Base-by-base conservation (phyloP, 2,888 invertebrate genomes). In the Smittia aterrima region DNA sequence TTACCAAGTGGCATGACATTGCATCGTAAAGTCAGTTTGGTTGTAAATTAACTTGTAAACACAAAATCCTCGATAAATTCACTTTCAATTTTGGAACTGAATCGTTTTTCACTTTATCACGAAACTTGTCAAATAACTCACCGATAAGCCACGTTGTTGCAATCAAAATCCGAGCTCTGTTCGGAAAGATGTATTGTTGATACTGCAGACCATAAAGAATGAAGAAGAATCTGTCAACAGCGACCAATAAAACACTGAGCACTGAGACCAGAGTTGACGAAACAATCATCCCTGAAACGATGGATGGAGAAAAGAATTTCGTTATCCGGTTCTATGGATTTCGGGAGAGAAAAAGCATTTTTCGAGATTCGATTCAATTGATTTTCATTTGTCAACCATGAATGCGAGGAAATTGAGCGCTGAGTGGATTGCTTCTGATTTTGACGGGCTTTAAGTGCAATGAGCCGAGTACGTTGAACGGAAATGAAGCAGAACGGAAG, bases 191-290 rank as follows among this genome's bases (percentile, higher is more conserved):
- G 85, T 87, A 88, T 74, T 85, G 82, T 78, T 87, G 86, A 78
- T 89, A 89, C 78, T 87, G 85, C 16, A 89, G 79, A 0, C 89
- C 89, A 77, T 89, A 87, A 0, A 88, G 80, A 64, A 89, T 89
- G 79, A 87, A 89, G 62, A 89, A 84, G 78, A 86, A 89, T 32
- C 89, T 83, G 78, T 89, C 89, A 0, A 88, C 81, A 1, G 87
- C 89, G 27, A 89, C 88, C 9, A 89, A 79, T 0, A 87, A 87
- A 2, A 89, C 86, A 67, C 87, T 88, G 79, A 87, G 87, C 75
- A 89, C 86, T 0, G 89, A 89, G 9, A 87, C 86, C 79, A 89
- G 81, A 0, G 87, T 86, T 47, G 87, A 86, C 75, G 87, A 86
- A n/a, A 88, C 87, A 68, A 88, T 84, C 84, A 87, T 83, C 72